phyloP scores from a whole-genome alignment of 2,113 vertebrate species.

The Carlito syrichta region DNA sequence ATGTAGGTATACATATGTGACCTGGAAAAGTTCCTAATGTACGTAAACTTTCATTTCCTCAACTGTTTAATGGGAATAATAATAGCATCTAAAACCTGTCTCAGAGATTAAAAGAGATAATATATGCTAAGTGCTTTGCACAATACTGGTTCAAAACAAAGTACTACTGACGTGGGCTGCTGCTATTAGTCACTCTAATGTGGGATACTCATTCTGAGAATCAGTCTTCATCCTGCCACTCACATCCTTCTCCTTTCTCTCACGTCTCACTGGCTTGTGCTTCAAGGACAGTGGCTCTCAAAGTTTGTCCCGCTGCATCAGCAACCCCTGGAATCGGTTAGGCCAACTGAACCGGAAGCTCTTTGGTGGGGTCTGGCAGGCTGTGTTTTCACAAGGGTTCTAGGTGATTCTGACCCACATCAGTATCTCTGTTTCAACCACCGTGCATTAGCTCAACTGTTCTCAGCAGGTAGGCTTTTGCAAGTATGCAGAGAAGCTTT shows the following conservation, averaged over 20 bases:
- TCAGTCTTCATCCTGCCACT: not conserved
- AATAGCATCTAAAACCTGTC: not conserved
- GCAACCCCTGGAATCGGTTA: no score
- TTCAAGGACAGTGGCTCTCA: not conserved
- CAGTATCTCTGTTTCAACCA: not conserved
- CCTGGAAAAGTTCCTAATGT: not conserved
- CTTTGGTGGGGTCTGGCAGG: not conserved
- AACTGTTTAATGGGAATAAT: not conserved
- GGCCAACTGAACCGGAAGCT: not conserved
- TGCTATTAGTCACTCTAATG: not conserved
- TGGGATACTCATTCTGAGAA: not conserved
- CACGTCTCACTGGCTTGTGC: not conserved
- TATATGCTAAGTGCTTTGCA: not conserved
- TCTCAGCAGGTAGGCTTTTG: not conserved
- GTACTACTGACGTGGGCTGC: not conserved
- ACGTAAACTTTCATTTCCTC: not conserved
- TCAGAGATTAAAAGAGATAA: not conserved
- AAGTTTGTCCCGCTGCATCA: not conserved
- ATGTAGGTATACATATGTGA: rapidly evolving
- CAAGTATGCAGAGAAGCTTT: not conserved
- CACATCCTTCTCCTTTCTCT: not conserved
- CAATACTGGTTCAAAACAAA: not conserved
- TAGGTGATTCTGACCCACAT: not conserved
- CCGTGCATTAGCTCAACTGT: not conserved
- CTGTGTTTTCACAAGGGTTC: not conserved